Base-by-base conservation (phyloP, 2,888 invertebrate species). In the Smittia sp. region DNA sequence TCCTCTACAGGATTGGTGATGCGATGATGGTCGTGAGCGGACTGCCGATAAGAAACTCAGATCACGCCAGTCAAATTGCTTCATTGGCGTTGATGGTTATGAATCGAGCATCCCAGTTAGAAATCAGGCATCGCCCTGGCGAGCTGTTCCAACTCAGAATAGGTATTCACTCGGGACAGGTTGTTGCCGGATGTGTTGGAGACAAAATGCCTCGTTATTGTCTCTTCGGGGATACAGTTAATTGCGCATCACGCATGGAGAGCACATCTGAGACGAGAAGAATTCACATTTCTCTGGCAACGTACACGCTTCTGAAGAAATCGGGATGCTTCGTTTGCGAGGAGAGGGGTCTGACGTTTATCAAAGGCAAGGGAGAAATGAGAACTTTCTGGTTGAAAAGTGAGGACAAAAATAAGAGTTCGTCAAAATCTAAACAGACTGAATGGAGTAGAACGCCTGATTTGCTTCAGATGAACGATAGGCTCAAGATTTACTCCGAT, bases 21-120 rank as follows among this genome's bases (percentile, higher is more conserved):
- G 87, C 86, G 92, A 94, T 75, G 92, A 92, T 77, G 92, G 92
- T 92, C 27, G 91, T 90, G 0, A 90, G 91, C 11, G 92, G 92
- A 0, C 81, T 92, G 0, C 92, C 92, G 0, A 85, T 91, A 68
- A 83, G 90, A 67, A 91, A 89, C 79, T 88, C 89, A 0, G 87
- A 90, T 70, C 92, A 93, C 79, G 92, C 90, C 0, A 90, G 90
- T 0, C 91, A 92, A 80, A 89, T 93, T 27, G 92, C 92, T 0
- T 91, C 91, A 0, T 85, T 93, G 81, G 91, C 92, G 0, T 81
- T 93, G 0, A 90, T 91, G 78, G 83, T 92, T 20, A 81, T 92
- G 39, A 88, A 89, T 66, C 87, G 87, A 25, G 89, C 92, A 3
- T 86, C 88, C 25, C 87, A 86, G 79, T 88, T 92, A 75, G 86